Percentiles rank a stretch among this genome's conserved stretches.
phyloP scores from a whole-genome alignment of 1,140 invertebrate genomes.

The Oscheius sp. region DNA sequence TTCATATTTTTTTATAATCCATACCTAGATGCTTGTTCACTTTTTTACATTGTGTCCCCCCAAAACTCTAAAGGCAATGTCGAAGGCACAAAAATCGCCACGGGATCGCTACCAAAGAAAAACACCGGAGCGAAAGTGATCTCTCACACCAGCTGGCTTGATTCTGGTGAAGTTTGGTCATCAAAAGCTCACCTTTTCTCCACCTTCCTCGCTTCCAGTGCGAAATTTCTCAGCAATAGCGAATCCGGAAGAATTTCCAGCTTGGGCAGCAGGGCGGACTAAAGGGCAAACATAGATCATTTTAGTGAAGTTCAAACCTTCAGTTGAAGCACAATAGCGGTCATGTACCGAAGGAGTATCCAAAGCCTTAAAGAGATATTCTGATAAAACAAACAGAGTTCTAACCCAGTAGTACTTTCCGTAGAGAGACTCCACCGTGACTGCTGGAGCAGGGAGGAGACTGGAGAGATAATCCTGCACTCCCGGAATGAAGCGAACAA shows the following conservation, averaged over 20 bases:
- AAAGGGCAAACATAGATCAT: neutral
- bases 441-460: slow-evolving; percentile 21
- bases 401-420: slow-evolving; percentile 31
- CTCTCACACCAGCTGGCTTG: no score
- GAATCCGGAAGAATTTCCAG: slow-evolving; percentile 26
- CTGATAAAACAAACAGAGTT: neutral
- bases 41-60: neutral
- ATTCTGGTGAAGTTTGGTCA: no score
- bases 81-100: no score
- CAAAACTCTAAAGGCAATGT: neutral
- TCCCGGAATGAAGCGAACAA: slow-evolving; percentile 36
- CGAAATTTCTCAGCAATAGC: slow-evolving; percentile 28
- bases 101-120: no score
- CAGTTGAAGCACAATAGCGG: slow-evolving; percentile 27
- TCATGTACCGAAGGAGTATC: slow-evolving; percentile 36
- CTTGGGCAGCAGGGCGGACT: slow-evolving; percentile 19
- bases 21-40: neutral
- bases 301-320: neutral
- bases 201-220: slow-evolving; percentile 21
- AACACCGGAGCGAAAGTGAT: no score
- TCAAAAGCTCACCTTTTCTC: slow-evolving; percentile 18
- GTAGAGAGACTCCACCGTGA: slow-evolving; percentile 23
- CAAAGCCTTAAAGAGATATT: slow-evolving; percentile 18
- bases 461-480: slow-evolving; percentile 35
- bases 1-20: neutral